These are phyloP conservation scores for Gasterosteus nipponicus DNA, from an alignment of 2,113 vertebrate genomes.

Conservation along the genomic window DNA sequence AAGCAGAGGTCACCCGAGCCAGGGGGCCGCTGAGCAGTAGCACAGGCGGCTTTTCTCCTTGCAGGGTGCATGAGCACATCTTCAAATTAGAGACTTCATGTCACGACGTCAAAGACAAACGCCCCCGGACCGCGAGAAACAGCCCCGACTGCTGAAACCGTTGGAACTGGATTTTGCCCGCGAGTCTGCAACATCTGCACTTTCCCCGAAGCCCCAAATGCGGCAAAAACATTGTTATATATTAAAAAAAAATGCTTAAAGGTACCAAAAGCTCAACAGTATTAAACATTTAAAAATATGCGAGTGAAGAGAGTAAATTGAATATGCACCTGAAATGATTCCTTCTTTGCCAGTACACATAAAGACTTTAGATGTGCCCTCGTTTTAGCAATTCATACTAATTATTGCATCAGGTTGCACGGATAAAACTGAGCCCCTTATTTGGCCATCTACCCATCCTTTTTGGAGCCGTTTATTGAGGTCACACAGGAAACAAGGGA, in stretches of 20 bases:
- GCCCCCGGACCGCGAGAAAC: slow-evolving; percentile 48
- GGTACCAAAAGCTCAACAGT: not conserved
- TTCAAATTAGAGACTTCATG: slow-evolving; percentile 80
- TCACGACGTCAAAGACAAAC: slow-evolving; percentile 76
- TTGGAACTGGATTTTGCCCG: slow-evolving; percentile 18
- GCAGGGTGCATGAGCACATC: slow-evolving; percentile 72
- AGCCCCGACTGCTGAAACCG: slow-evolving; percentile 54
- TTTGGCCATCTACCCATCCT: not conserved
- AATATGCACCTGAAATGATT: not conserved
- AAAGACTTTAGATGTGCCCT: not conserved
- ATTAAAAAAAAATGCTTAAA: not conserved
- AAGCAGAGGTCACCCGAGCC: slow-evolving; percentile 75
- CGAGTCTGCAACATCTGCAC: slow-evolving; percentile 53
- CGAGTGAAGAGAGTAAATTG: not conserved
- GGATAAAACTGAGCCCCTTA: not conserved
- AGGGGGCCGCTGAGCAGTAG: slow-evolving; percentile 46
- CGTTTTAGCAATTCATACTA: not conserved
- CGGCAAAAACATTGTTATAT: slow-evolving; percentile 3
- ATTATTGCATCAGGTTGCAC: slow-evolving; percentile 11
- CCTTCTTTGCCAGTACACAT: not conserved
- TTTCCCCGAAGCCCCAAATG: slow-evolving; percentile 16
- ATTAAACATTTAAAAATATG: slow-evolving; percentile 6
- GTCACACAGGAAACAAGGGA: slow-evolving; percentile 12
- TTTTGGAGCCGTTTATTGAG: slow-evolving; percentile 9
- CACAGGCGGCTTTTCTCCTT: slow-evolving; percentile 59